Conservation (phyloP, 2,113 vertebrate species). For the Rana temporaria region DNA sequence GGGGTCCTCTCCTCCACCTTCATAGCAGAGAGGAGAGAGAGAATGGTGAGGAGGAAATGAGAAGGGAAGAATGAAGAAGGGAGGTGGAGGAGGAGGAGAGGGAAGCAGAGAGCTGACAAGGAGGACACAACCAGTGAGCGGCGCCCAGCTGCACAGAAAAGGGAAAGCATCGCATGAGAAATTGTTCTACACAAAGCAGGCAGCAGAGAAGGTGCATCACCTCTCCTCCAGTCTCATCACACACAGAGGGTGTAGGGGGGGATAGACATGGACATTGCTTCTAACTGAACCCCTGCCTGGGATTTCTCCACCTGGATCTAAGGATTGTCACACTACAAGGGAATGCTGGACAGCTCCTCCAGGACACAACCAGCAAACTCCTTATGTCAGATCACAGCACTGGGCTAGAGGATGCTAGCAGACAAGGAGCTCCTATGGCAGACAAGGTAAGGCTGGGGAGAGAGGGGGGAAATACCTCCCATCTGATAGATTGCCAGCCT, state of each 20-base stretch:
- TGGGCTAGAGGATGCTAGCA: slow-evolving; percentile 27
- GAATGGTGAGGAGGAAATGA: slow-evolving; percentile 1
- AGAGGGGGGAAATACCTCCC: background rate
- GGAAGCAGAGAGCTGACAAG: slow-evolving; percentile 14
- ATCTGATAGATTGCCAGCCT: slow-evolving; percentile 10
- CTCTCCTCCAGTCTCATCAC: slow-evolving; percentile 17
- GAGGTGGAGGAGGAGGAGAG: slow-evolving; percentile 13
- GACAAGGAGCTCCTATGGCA: slow-evolving; percentile 31
- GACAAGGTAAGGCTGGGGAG: slow-evolving; percentile 42
- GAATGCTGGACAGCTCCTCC: slow-evolving; percentile 20
- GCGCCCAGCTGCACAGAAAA: slow-evolving; percentile 44
- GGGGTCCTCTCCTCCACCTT: too few species aligned
- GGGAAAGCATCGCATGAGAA: slow-evolving; percentile 49
- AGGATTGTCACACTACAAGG: background rate
- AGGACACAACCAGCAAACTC: slow-evolving; percentile 6
- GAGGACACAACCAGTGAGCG: slow-evolving; percentile 49
- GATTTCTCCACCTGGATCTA: slow-evolving; percentile 17
- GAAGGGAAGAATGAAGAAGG: slow-evolving; percentile 36
- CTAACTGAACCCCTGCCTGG: background rate
- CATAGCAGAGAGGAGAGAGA: slow-evolving; percentile 38
- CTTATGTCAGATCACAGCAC: slow-evolving; percentile 11
- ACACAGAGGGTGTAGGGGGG: background rate
- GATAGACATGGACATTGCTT: slow-evolving; percentile 30
- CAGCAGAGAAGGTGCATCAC: slow-evolving; percentile 49
- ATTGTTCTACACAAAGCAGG: slow-evolving; percentile 51